Evolutionary conservation across 2,113 vertebrate species (phyloP).

Genomic region (Peromyscus maniculatus): DNA sequence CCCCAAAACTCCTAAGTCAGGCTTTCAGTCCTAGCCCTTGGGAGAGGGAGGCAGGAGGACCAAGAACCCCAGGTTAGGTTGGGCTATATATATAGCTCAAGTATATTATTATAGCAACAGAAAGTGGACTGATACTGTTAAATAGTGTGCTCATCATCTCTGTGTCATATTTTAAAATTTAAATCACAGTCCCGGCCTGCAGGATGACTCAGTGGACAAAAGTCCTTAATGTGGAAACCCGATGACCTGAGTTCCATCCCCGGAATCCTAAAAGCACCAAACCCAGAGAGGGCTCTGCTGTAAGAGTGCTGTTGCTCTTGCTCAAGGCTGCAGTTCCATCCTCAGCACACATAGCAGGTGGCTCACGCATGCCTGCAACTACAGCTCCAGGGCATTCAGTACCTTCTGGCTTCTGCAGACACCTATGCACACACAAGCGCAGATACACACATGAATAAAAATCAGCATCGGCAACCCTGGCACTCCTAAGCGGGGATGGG

Average conservation of each 20-base stretch:
- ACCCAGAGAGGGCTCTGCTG: background rate
- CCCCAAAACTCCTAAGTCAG: background rate
- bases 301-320: background rate
- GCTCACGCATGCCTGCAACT: background rate
- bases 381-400: background rate
- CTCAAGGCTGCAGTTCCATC: background rate
- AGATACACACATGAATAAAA: background rate
- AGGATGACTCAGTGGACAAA: background rate
- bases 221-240: background rate
- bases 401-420: background rate
- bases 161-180: background rate
- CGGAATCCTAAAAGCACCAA: background rate
- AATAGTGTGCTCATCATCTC: background rate
- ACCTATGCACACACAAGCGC: background rate
- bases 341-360: background rate
- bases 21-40: background rate
- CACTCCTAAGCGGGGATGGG: background rate
- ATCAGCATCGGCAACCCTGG: background rate
- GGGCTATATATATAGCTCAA: background rate
- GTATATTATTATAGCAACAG: background rate
- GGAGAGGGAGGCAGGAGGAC: background rate
- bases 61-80: background rate
- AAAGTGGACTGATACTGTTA: background rate
- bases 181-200: background rate
- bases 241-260: background rate